Conservation (phyloP, 92 coral and sea anemone species). For the Plumapathes pennacea region DNA sequence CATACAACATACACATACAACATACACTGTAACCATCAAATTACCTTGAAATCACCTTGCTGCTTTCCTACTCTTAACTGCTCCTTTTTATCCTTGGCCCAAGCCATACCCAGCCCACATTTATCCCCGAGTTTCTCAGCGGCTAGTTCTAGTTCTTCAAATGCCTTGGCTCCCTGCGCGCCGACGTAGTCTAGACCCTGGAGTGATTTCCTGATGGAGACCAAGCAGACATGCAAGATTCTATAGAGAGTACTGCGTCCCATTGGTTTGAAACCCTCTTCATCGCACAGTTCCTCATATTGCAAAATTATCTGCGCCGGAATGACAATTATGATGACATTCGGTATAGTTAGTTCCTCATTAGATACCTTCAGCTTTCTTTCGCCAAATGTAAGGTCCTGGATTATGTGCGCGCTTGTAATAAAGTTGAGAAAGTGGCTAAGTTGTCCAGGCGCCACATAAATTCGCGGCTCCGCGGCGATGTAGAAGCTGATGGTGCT, state of each 20-base stretch:
- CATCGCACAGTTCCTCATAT: slow-evolving; percentile 35
- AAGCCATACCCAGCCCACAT: slow-evolving; percentile 26
- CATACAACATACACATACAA: no score
- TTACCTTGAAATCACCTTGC: slow-evolving; percentile 32
- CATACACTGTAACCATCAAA: no score
- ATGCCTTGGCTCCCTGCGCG: slow-evolving; percentile 36
- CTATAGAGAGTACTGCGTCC: slow-evolving; percentile 19
- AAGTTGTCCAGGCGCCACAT: slow-evolving; percentile 42
- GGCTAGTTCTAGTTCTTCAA: slow-evolving; percentile 29
- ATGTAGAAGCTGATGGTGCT: slow-evolving; percentile 54
- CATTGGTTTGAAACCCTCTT: slow-evolving; percentile 32
- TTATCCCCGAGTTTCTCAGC: slow-evolving; percentile 16
- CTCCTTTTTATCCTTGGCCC: slow-evolving; percentile 24
- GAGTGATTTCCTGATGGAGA: slow-evolving; percentile 26
- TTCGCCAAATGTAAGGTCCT: slow-evolving; percentile 52
- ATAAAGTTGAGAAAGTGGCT: slow-evolving; percentile 44
- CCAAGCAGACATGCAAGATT: slow-evolving; percentile 26
- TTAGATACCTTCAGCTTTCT: slow-evolving; percentile 24
- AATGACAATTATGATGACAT: slow-evolving; percentile 29
- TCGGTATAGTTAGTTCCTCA: slow-evolving; percentile 30
- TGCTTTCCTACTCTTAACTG: slow-evolving; percentile 23
- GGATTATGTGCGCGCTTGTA: slow-evolving; percentile 41
- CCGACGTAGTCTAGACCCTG: slow-evolving; percentile 26
- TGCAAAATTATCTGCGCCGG: slow-evolving; percentile 38
- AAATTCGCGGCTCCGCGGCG: slow-evolving; percentile 49